phyloP scores from a whole-genome alignment of 2,888 invertebrate species.

The Torymus auratus region DNA sequence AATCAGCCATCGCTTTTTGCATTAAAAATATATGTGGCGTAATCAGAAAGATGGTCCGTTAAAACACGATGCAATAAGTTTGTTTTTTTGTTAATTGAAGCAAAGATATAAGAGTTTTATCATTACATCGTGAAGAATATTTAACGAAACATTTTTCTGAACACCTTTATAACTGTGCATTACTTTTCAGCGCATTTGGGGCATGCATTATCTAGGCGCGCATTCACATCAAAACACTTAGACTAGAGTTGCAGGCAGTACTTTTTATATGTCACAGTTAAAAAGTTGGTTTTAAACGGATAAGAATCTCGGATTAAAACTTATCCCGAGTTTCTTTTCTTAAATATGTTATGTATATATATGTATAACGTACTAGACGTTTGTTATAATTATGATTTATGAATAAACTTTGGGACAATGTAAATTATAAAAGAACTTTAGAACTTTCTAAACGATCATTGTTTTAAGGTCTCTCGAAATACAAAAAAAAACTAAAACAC shows the following conservation, averaged over 20 bases:
- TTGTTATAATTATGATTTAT: too few species aligned
- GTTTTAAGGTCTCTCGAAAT: too few species aligned
- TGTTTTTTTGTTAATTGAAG: background rate
- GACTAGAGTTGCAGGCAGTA: constrained; percentile 1
- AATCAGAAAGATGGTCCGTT: too few species aligned
- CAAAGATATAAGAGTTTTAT: background rate
- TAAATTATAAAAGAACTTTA: too few species aligned
- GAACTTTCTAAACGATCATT: too few species aligned
- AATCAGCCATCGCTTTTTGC: background rate
- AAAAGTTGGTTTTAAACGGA: constrained; percentile 10
- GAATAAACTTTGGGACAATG: too few species aligned
- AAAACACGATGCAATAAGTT: too few species aligned
- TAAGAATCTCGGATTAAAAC: constrained; percentile 29
- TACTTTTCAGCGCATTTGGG: constrained; percentile 25
- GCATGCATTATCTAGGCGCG: constrained; percentile 20
- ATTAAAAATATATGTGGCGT: too few species aligned
- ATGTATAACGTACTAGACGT: too few species aligned
- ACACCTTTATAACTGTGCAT: background rate
- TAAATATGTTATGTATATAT: constrained; percentile 25
- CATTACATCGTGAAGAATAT: too few species aligned
- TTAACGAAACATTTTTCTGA: constrained; percentile 22
- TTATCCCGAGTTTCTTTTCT: background rate
- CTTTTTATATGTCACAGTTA: constrained; percentile 24
- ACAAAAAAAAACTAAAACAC: too few species aligned
- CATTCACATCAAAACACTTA: constrained; percentile 18